phyloP scores from a whole-genome alignment of 2,888 invertebrate species.

The Entomobrya proxima region DNA sequence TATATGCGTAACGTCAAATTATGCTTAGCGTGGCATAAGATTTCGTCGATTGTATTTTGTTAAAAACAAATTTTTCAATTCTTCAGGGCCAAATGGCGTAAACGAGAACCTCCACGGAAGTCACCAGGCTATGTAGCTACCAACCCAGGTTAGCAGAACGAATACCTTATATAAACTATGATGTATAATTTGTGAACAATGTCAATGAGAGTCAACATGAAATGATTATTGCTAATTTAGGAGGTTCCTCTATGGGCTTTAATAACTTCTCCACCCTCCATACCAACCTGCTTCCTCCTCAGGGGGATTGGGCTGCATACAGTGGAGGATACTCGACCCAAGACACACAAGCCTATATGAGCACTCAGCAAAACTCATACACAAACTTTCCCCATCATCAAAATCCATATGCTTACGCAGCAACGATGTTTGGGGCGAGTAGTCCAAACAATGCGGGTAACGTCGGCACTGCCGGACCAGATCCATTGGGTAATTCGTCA shows the following conservation, averaged over 20 bases:
- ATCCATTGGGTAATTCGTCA: slow-evolving; percentile 47
- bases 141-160: slow-evolving; percentile 71
- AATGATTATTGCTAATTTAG: slow-evolving; percentile 47
- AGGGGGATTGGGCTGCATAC: slow-evolving; percentile 72
- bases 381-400: slow-evolving; percentile 69
- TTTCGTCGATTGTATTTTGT: not conserved
- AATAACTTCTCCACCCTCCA: slow-evolving; percentile 71
- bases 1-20: no score
- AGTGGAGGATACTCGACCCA: slow-evolving; percentile 65
- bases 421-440: slow-evolving; percentile 69
- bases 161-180: no score
- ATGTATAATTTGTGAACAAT: not conserved
- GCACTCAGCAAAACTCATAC: slow-evolving; percentile 61
- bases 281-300: slow-evolving; percentile 70
- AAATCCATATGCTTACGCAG: slow-evolving; percentile 69
- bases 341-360: slow-evolving; percentile 69
- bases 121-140: slow-evolving; percentile 78
- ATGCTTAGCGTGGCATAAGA: no score
- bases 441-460: slow-evolving; percentile 33
- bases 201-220: not conserved
- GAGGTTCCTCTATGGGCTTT: slow-evolving; percentile 73
- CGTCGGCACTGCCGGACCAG: not conserved
- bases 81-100: slow-evolving; percentile 89
- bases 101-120: slow-evolving; percentile 94
- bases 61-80: not conserved